These are phyloP conservation scores for Centropristis striata DNA, from an alignment of 2,113 vertebrate species.

Conservation along the genomic window DNA sequence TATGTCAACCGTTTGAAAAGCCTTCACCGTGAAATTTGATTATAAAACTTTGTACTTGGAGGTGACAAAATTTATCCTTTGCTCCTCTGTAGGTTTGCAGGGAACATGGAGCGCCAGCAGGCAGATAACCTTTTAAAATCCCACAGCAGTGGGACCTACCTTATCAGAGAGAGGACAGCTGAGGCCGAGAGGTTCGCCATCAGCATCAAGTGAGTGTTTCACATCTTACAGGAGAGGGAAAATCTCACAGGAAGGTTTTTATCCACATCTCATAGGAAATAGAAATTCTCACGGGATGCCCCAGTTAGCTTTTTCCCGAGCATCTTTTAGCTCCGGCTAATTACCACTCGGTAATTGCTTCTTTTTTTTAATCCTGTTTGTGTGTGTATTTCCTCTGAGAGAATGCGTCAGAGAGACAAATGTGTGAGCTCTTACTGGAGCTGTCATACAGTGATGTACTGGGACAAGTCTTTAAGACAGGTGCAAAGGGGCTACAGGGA, in stretches of 20 bases:
- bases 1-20: conserved; percentile 18
- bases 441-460: conserved; percentile 30
- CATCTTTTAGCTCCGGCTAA: conserved; percentile 55
- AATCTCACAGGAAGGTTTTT: conserved; percentile 34
- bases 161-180: conserved; percentile 95
- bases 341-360: conserved; percentile 68
- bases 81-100: conserved; percentile 90
- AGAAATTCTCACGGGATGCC: conserved; percentile 30
- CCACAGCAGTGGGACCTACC: conserved; percentile 95
- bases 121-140: conserved; percentile 96
- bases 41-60: not conserved
- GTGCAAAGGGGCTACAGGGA: conserved; percentile 23
- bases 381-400: conserved; percentile 33
- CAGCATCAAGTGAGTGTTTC: conserved; percentile 94
- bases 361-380: conserved; percentile 28
- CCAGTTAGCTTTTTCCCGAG: conserved; percentile 45
- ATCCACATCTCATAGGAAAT: conserved; percentile 35
- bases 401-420: conserved; percentile 8
- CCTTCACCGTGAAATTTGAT: conserved; percentile 3
- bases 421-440: conserved; percentile 29
- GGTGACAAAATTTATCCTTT: conserved; percentile 18
- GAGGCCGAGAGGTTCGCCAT: conserved; percentile 98
- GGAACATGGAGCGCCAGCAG: conserved; percentile 97
- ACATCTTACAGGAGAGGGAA: not conserved
- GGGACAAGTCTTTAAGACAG: conserved; percentile 27